These are phyloP conservation scores for Papilio polyxenes DNA, from an alignment of 1,140 invertebrate genomes.

Conservation along the genomic window DNA sequence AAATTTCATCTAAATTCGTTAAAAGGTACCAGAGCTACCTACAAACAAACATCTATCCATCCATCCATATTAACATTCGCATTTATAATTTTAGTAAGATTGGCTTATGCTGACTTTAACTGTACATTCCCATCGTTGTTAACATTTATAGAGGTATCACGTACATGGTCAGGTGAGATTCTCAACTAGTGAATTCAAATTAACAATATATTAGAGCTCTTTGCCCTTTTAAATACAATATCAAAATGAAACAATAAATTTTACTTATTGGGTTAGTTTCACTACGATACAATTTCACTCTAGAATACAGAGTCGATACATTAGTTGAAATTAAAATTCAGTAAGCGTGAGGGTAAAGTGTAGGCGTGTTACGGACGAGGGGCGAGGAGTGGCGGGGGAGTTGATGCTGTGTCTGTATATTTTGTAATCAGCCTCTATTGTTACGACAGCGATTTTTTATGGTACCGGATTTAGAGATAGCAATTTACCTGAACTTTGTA, in stretches of 20 bases:
- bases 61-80: too few species aligned
- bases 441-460: not conserved
- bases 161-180: too few species aligned
- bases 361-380: not conserved
- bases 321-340: slow-evolving; percentile 10
- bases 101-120: too few species aligned
- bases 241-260: not conserved
- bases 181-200: too few species aligned
- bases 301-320: not conserved
- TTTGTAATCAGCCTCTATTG: slow-evolving; percentile 9
- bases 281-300: not conserved
- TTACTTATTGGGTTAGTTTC: not conserved
- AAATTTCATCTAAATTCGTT: too few species aligned
- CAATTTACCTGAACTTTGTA: not conserved
- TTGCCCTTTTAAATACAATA: not conserved
- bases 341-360: not conserved
- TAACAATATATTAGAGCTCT: too few species aligned
- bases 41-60: too few species aligned
- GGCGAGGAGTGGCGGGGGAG: not conserved
- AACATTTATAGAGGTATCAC: too few species aligned
- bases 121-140: too few species aligned
- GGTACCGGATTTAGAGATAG: not conserved
- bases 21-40: too few species aligned
- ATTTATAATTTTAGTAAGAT: too few species aligned
- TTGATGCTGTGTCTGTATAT: not conserved